phyloP scores from a whole-genome alignment of 2,888 invertebrate species.

The Amorpha juglandis region DNA sequence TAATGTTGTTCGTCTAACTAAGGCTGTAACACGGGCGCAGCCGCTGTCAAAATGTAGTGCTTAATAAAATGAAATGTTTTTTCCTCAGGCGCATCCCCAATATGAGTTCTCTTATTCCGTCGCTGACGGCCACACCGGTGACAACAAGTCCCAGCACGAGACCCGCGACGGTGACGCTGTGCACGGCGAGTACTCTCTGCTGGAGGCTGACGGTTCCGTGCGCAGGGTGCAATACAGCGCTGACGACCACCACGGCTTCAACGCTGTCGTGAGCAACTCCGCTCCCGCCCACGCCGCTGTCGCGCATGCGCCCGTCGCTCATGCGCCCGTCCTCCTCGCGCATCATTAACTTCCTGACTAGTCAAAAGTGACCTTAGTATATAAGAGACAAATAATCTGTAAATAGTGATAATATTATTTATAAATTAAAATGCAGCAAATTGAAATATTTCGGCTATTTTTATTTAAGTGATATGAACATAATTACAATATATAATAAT shows the following conservation, averaged over 20 bases:
- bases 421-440: conserved; percentile 18
- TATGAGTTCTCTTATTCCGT: conserved; percentile 69
- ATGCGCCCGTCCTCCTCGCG: conserved; percentile 6
- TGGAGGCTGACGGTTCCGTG: conserved; percentile 67
- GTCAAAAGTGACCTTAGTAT: not conserved
- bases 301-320: not conserved
- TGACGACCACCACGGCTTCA: conserved; percentile 16
- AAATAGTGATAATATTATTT: conserved; percentile 25
- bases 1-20: too few relatives aligned
- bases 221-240: conserved; percentile 63
- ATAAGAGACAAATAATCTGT: conserved; percentile 12
- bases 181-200: conserved; percentile 64
- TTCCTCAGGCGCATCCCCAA: conserved; percentile 40
- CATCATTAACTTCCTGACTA: conserved; percentile 5
- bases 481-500: too few relatives aligned
- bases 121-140: conserved; percentile 70
- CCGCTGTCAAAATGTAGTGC: not conserved
- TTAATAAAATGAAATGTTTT: not conserved
- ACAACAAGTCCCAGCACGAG: conserved; percentile 70
- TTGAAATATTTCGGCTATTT: conserved; percentile 20
- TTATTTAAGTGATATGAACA: not conserved
- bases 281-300: conserved; percentile 4
- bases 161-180: conserved; percentile 66
- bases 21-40: too few relatives aligned
- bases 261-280: conserved; percentile 14